These are phyloP conservation scores for Dasysyrphus albostriatus DNA, from an alignment of 2,888 invertebrate species.

Conservation along the genomic window DNA sequence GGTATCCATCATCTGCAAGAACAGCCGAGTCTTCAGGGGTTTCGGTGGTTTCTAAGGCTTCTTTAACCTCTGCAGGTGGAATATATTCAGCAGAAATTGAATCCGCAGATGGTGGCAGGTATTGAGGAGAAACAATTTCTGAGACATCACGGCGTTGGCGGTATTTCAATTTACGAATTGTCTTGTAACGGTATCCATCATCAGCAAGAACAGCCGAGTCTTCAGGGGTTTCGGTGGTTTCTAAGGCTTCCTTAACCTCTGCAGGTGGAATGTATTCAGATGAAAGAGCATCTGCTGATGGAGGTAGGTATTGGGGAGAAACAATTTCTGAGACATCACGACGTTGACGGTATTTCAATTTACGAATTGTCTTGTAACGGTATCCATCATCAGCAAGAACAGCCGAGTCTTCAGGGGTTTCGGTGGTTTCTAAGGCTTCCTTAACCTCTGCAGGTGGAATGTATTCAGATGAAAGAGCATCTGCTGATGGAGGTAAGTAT, in stretches of 20 bases:
- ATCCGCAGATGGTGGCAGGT: slow-evolving; percentile 19
- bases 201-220: slow-evolving; percentile 32
- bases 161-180: slow-evolving; percentile 32
- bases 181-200: slow-evolving; percentile 46
- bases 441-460: background rate
- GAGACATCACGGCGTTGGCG: slow-evolving; percentile 54
- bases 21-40: slow-evolving; percentile 76
- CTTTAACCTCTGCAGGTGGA: slow-evolving; percentile 1
- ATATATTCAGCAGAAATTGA: too few species aligned
- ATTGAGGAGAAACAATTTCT: slow-evolving; percentile 22
- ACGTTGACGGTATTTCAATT: slow-evolving; percentile 78
- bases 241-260: slow-evolving; percentile 28
- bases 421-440: slow-evolving; percentile 36
- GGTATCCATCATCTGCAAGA: slow-evolving; percentile 78
- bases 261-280: background rate
- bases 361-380: slow-evolving; percentile 79
- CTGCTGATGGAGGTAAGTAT: slow-evolving; percentile 26
- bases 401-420: slow-evolving; percentile 76
- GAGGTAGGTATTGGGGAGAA: slow-evolving; percentile 24
- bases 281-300: background rate
- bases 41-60: slow-evolving; percentile 58
- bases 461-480: background rate
- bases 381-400: slow-evolving; percentile 78
- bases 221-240: slow-evolving; percentile 34
- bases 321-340: slow-evolving; percentile 79